phyloP scores from a whole-genome alignment of 2,113 vertebrate genomes.

The Eretmochelys imbricata region DNA sequence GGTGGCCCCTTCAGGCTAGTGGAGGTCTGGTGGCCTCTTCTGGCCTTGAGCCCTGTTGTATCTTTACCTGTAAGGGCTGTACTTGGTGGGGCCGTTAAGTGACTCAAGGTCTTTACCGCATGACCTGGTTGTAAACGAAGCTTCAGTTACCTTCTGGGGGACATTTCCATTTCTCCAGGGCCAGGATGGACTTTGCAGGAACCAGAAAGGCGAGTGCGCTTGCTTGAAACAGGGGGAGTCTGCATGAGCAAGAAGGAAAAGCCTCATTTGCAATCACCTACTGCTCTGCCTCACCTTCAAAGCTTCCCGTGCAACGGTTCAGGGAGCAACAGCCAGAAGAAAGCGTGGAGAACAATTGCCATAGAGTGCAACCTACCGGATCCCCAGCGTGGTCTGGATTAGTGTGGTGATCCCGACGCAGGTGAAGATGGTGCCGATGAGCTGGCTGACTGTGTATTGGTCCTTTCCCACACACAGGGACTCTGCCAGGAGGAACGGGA shows the following conservation, averaged over 20 bases:
- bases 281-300: no score
- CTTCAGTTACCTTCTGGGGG: conserved; percentile 82
- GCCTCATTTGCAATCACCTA: neutral
- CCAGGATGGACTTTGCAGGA: conserved; percentile 88
- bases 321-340: neutral
- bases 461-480: conserved; percentile 93
- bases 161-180: conserved; percentile 89
- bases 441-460: conserved; percentile 91
- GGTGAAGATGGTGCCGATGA: conserved; percentile 97
- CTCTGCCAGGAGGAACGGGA: conserved; percentile 95
- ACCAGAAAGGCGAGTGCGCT: conserved; percentile 89
- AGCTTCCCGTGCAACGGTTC: neutral
- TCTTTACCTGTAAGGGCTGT: neutral
- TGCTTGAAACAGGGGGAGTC: conserved; percentile 91
- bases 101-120: neutral
- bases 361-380: conserved; percentile 81
- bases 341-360: neutral
- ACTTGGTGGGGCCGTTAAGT: neutral
- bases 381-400: conserved; percentile 93
- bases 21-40: neutral
- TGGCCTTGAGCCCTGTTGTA: neutral
- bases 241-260: conserved; percentile 42
- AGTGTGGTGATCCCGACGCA: conserved; percentile 95
- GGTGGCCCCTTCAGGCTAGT: neutral
- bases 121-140: neutral